Evolutionary conservation across 2,797 vertebrate species (phyloP).

Genomic region (Eremophila alpestris): DNA sequence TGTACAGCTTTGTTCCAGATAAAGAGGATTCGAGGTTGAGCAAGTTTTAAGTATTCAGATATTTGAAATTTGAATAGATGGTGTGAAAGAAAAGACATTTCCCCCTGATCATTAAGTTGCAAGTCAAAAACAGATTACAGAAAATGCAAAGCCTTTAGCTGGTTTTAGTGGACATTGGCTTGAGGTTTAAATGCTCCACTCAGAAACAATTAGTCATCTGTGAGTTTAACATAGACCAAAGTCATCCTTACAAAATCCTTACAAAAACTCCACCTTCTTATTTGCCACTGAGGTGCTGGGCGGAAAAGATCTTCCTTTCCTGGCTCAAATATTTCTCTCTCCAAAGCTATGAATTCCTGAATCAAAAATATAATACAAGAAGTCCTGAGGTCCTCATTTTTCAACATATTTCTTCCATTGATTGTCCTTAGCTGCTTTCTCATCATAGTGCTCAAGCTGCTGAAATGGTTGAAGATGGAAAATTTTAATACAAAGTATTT

Average conservation of each 20-base stretch:
- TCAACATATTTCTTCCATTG: background rate
- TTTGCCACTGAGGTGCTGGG: rapidly evolving
- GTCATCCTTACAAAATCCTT: background rate
- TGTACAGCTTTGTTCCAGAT: background rate
- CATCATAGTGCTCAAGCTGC: background rate
- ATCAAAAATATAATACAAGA: background rate
- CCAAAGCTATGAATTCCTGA: background rate
- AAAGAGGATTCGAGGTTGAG: background rate
- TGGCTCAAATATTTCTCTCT: background rate
- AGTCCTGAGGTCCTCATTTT: background rate
- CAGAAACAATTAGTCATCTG: background rate
- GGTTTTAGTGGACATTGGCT: background rate
- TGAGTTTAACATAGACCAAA: background rate
- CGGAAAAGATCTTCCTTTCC: background rate
- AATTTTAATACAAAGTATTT: background rate
- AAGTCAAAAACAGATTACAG: background rate
- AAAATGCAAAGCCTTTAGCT: background rate
- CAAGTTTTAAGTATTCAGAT: background rate
- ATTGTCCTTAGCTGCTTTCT: background rate
- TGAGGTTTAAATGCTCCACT: background rate
- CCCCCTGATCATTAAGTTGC: background rate
- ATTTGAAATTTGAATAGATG: background rate
- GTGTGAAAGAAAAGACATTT: background rate
- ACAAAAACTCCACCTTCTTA: background rate
- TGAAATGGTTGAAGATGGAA: background rate